These are phyloP conservation scores for Rhea americana DNA, from an alignment of 2,113 vertebrate species.

Conservation along the genomic window DNA sequence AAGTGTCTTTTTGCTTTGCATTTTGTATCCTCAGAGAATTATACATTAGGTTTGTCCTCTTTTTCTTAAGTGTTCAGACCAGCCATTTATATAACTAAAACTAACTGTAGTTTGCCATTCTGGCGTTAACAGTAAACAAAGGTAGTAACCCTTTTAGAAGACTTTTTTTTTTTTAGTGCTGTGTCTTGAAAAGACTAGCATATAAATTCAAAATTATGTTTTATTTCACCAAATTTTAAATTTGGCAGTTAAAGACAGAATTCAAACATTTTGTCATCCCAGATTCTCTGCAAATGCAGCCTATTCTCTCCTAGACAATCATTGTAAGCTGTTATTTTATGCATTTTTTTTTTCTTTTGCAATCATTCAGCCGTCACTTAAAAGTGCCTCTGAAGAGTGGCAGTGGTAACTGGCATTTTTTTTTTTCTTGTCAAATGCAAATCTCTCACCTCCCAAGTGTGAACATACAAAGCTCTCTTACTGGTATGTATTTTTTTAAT, in stretches of 20 bases:
- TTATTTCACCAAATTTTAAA: neutral
- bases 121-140: neutral
- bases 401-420: neutral
- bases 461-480: slow-evolving; percentile 22
- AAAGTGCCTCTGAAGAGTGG: slow-evolving; percentile 18
- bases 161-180: neutral
- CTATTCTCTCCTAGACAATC: neutral
- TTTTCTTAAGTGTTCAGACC: neutral
- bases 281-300: neutral
- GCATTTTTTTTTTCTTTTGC: neutral
- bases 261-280: neutral
- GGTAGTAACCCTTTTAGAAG: neutral
- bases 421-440: slow-evolving; percentile 19
- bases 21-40: neutral
- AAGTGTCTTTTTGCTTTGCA: neutral
- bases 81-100: neutral
- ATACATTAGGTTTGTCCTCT: neutral
- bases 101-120: neutral
- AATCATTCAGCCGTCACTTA: neutral
- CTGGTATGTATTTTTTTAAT: neutral
- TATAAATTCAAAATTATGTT: neutral
- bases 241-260: neutral
- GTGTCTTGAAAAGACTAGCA: neutral
- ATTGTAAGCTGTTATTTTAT: neutral
- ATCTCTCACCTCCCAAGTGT: slow-evolving; percentile 34